phyloP scores from a whole-genome alignment of 2,797 vertebrate species.

The Aldrovandia affinis region DNA sequence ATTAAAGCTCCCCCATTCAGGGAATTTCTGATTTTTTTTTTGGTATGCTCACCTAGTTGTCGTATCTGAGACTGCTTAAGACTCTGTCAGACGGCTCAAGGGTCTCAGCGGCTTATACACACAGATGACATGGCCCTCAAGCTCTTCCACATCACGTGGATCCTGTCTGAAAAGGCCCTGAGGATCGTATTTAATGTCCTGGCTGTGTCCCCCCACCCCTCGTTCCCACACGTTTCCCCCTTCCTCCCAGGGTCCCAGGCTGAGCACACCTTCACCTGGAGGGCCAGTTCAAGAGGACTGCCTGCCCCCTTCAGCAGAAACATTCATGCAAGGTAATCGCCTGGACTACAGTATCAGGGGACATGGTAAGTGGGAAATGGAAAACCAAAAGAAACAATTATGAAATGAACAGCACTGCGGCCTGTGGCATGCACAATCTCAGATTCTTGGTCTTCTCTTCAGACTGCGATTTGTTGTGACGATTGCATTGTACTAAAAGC shows the following conservation, averaged over 20 bases:
- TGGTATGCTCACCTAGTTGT: slow-evolving; percentile 9
- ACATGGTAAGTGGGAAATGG: too few relatives aligned
- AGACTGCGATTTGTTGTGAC: background rate
- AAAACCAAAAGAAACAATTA: too few relatives aligned
- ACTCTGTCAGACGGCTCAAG: slow-evolving; percentile 19
- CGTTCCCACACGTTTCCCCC: background rate
- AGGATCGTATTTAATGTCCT: slow-evolving; percentile 14
- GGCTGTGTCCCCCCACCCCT: background rate
- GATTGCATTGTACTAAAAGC: background rate
- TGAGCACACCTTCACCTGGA: background rate
- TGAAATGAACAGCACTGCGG: too few relatives aligned
- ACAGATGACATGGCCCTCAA: slow-evolving; percentile 8
- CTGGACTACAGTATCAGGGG: background rate
- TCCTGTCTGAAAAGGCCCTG: slow-evolving; percentile 9
- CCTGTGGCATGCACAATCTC: too few relatives aligned
- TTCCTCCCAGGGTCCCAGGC: background rate
- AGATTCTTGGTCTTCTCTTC: too few relatives aligned
- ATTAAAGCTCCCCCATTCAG: background rate
- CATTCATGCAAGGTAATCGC: background rate
- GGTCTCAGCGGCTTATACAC: slow-evolving; percentile 11
- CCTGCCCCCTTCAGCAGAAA: background rate
- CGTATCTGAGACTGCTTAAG: slow-evolving; percentile 19
- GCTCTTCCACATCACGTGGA: background rate
- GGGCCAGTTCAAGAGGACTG: background rate
- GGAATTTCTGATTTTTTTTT: slow-evolving; percentile 7